These are phyloP conservation scores for Sterrhoptilus dennistouni DNA, from an alignment of 2,113 vertebrate species.

Conservation along the genomic window DNA sequence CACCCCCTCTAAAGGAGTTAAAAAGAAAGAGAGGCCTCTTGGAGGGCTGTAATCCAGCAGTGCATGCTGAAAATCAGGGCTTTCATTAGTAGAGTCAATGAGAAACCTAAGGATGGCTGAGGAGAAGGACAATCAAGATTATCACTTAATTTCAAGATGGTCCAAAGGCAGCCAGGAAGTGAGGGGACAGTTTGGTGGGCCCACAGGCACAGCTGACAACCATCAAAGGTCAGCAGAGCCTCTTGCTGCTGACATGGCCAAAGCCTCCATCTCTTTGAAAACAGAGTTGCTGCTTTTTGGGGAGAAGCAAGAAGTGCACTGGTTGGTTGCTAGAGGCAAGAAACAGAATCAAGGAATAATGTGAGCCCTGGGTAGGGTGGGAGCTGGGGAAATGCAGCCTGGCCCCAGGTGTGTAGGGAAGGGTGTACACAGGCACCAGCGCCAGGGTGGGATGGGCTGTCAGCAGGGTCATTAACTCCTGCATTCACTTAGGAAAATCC, in stretches of 20 bases:
- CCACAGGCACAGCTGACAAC: not conserved
- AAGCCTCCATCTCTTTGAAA: fast-evolving
- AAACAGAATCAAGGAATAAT: not conserved
- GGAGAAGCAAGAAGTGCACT: not conserved
- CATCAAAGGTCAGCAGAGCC: not conserved
- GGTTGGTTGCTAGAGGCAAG: not conserved
- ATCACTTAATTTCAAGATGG: not conserved
- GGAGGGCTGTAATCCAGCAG: not conserved
- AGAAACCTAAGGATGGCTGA: not conserved
- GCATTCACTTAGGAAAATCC: not conserved
- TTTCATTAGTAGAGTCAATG: not conserved
- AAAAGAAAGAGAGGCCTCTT: not conserved
- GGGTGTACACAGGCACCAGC: not conserved
- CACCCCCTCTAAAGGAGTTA: not conserved
- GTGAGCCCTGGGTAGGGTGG: not conserved
- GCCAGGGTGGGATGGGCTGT: not conserved
- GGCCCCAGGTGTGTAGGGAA: not conserved
- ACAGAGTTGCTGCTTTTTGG: not conserved
- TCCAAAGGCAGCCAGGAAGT: not conserved
- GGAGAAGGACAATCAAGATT: not conserved
- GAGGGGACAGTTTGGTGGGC: not conserved
- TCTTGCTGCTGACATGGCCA: not conserved
- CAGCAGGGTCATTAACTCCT: not conserved
- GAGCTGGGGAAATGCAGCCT: not conserved
- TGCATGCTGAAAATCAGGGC: not conserved